phyloP scores from a whole-genome alignment of 2,113 vertebrate genomes.

The Cephalophus harveyi region DNA sequence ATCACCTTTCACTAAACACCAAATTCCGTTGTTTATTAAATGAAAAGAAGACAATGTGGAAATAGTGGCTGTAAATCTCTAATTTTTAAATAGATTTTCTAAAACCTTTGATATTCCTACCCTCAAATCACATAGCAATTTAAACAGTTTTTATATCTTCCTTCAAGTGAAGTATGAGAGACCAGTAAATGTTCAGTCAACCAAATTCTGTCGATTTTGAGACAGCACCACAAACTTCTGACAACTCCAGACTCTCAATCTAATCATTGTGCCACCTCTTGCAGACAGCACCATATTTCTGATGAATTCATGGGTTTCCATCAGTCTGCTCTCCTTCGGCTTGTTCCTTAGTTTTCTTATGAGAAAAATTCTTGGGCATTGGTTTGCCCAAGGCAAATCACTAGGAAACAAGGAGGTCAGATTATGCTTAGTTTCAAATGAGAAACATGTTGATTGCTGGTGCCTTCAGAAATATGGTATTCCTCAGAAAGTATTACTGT shows the following conservation, averaged over 20 bases:
- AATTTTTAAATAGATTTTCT: background rate
- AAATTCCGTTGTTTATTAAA: background rate
- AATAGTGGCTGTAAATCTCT: background rate
- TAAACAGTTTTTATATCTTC: constrained; percentile 9
- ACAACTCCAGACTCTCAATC: background rate
- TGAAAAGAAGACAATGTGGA: background rate
- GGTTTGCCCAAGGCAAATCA: constrained; percentile 63
- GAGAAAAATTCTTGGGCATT: constrained; percentile 45
- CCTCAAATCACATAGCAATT: constrained; percentile 20
- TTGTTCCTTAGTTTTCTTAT: constrained; percentile 34
- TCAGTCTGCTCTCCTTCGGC: background rate
- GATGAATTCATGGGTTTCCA: background rate
- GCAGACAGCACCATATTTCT: background rate
- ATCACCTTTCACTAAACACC: background rate
- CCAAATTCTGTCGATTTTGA: background rate
- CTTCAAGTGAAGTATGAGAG: background rate
- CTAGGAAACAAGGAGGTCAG: constrained; percentile 62
- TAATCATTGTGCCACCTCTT: background rate
- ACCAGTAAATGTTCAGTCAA: background rate
- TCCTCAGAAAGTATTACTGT: constrained; percentile 67
- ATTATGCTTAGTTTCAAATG: constrained; percentile 69
- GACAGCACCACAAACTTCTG: background rate
- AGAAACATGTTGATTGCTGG: constrained; percentile 76
- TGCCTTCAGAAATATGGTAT: constrained; percentile 70
- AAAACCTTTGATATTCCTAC: background rate